These are phyloP conservation scores for Vireo griseus DNA, from an alignment of 2,797 vertebrate species.

Conservation along the genomic window DNA sequence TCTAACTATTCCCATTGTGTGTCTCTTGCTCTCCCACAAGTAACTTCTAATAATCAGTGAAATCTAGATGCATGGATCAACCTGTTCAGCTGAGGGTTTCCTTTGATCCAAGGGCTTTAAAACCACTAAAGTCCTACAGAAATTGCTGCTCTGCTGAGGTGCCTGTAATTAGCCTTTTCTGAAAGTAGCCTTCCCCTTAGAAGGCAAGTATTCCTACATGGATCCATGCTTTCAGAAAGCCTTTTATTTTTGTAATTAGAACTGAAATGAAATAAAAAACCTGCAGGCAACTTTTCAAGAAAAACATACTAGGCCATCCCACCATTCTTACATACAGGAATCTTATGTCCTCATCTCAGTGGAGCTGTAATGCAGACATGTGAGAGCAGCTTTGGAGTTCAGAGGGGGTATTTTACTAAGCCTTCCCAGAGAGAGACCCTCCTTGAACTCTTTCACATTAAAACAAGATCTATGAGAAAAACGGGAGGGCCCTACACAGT, in stretches of 20 bases:
- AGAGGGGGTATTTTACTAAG: not conserved
- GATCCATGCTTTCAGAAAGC: not conserved
- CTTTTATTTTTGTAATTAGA: not conserved
- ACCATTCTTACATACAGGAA: not conserved
- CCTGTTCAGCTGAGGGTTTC: not conserved
- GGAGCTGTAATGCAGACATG: not conserved
- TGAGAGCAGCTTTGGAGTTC: not conserved
- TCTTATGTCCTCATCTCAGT: not conserved
- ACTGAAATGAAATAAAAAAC: not conserved
- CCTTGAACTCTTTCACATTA: not conserved
- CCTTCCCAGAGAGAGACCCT: not conserved
- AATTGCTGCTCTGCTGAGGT: not conserved
- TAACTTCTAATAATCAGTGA: not conserved
- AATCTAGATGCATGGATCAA: not conserved
- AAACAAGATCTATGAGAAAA: not conserved
- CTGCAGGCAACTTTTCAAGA: not conserved
- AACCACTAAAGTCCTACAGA: not conserved
- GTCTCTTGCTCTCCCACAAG: not conserved
- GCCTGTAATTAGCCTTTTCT: not conserved
- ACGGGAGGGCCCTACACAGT: not conserved
- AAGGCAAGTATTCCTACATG: not conserved
- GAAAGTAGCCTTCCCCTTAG: not conserved
- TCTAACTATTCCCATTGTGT: not conserved
- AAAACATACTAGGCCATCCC: not conserved
- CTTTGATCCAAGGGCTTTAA: not conserved